Base-by-base conservation (phyloP, 2,888 invertebrate species). In the Watsonalla cultraria region DNA sequence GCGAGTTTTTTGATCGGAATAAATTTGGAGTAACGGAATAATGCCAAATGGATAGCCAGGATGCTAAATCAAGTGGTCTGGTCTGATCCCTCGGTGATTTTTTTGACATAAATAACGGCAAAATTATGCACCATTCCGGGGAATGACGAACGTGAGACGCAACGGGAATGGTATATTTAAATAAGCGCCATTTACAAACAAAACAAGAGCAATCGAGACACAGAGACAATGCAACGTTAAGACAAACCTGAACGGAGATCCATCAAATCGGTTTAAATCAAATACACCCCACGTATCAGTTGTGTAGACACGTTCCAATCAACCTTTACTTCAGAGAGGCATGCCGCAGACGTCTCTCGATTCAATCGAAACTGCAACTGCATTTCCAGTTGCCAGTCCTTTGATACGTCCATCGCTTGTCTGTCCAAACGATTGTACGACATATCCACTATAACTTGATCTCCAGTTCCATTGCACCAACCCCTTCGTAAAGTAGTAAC, bases 361-460 rank as follows among this genome's bases (percentile, higher is more conserved):
- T 88, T 85, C 86, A 88, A 89, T 89, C 85, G 81, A 76, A 84
- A 83, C 84, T 84, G 86, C 86, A 84, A 86, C 86, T 88, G 89
- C 87, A 86, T 86, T 84, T 84, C 79, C 84, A 84, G 84, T 81
- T 82, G 80, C 82, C 74, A 78, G 72, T 80, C 86, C 89, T 90
- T 90, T 90, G 88, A 90, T 87, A 84, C 85, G 87, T 89, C 90
- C 89, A 85, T 88, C 90, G 86, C 77, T 86, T 90, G 90, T 90
- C 90, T 86, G 84, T 87, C 86, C 80, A 76, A 81, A 84, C 84
- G 85, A 88, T 86, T 88, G 86, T 84, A 72, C 72, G 76, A 72
- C 71, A 70, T 69, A 66, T 67, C 88, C 86, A 78, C 55, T 47
- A 51, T 49, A 69, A 54, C 66, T 46, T 69, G 89, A 83, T 66